These are phyloP conservation scores for Lasioglossum malachurum DNA, from an alignment of 2,888 invertebrate genomes.

Conservation along the genomic window DNA sequence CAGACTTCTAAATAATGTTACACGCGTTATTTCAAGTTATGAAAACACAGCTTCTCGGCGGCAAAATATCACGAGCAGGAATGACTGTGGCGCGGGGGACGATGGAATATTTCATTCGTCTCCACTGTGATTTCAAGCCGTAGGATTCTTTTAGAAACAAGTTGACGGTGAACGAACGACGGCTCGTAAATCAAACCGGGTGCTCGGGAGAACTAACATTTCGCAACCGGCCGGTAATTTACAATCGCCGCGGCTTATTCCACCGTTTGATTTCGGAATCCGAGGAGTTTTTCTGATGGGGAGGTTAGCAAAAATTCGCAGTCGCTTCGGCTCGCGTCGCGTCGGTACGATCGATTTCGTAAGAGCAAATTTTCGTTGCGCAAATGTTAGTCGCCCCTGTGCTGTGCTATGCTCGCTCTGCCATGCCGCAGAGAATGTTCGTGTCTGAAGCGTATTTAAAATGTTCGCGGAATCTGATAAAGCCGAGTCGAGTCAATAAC, in stretches of 20 bases:
- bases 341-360: not conserved
- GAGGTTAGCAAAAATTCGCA: not conserved
- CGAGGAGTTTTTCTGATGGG: not conserved
- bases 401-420: not conserved
- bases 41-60: not conserved
- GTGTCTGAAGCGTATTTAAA: conserved; percentile 33
- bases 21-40: not conserved
- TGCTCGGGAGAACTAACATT: not conserved
- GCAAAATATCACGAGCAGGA: not conserved
- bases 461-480: conserved; percentile 30
- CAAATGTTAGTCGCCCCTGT: not conserved
- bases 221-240: conserved; percentile 7
- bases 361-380: not conserved
- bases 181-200: conserved; percentile 8
- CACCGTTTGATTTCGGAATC: not conserved
- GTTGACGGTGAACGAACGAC: not conserved
- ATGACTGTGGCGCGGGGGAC: not conserved
- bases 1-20: not conserved
- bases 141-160: conserved; percentile 11
- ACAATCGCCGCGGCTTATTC: not conserved
- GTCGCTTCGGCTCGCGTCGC: not conserved
- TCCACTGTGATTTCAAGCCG: conserved; percentile 4
- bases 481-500: conserved; percentile 34
- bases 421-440: conserved; percentile 4
- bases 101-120: conserved; percentile 3